Percentiles rank a stretch among this genome's conserved stretches.
Evolutionary conservation across 2,797 vertebrate species (phyloP).

Genomic region (Periparus ater): DNA sequence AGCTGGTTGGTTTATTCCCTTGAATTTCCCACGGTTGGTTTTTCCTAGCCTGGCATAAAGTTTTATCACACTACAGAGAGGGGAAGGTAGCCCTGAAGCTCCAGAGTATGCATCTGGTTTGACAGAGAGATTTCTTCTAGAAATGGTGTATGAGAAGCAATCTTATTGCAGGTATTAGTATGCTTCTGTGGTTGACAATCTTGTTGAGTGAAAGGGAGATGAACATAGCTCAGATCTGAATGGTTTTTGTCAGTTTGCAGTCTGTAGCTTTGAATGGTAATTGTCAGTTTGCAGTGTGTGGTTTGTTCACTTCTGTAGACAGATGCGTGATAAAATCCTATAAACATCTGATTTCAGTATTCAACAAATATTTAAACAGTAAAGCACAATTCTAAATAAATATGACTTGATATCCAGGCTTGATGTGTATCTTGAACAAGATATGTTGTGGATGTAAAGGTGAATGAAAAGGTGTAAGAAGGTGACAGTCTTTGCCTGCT

Average conservation of each 20-base stretch:
- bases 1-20: not conserved
- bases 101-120: not conserved
- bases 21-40: not conserved
- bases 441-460: not conserved
- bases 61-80: not conserved
- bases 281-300: not conserved
- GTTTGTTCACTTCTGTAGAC: not conserved
- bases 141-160: not conserved
- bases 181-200: not conserved
- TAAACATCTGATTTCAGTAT: not conserved
- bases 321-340: not conserved
- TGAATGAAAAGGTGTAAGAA: not conserved
- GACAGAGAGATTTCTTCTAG: not conserved
- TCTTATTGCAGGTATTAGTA: not conserved
- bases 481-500: not conserved
- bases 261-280: not conserved
- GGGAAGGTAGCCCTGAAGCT: not conserved
- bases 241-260: not conserved
- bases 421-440: not conserved
- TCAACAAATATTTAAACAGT: not conserved
- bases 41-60: not conserved
- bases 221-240: not conserved
- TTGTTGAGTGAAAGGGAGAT: not conserved
- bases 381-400: not conserved
- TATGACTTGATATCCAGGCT: not conserved